Conservation (phyloP, 1,140 invertebrate species). For the Mya arenaria region DNA sequence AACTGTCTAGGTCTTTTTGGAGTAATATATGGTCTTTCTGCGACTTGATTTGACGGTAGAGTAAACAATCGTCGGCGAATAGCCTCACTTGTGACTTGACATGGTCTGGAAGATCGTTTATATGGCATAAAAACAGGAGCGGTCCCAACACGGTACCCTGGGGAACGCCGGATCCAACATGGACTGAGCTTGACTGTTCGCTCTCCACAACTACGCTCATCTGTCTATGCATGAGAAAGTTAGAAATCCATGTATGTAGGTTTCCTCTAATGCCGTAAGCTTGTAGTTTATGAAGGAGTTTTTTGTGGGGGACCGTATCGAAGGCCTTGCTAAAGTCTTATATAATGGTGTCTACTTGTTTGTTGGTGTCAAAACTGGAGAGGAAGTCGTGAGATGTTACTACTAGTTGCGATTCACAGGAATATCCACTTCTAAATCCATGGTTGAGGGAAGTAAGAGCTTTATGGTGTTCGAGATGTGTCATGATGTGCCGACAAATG, state of each 20-base stretch:
- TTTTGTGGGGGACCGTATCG: slow-evolving; percentile 52
- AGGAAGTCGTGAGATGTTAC: slow-evolving; percentile 13
- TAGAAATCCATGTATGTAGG: slow-evolving; percentile 34
- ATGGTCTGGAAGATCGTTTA: slow-evolving; percentile 55
- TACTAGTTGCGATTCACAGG: slow-evolving; percentile 27
- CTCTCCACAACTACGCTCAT: slow-evolving; percentile 55
- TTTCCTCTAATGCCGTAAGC: slow-evolving; percentile 50
- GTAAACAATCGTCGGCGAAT: slow-evolving; percentile 59
- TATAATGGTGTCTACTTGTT: background rate
- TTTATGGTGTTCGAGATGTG: slow-evolving; percentile 40
- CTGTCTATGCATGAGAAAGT: slow-evolving; percentile 52
- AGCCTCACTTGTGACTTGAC: slow-evolving; percentile 54
- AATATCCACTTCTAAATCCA: slow-evolving; percentile 35
- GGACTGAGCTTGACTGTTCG: background rate
- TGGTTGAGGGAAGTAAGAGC: slow-evolving; percentile 7
- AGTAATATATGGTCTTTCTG: slow-evolving; percentile 52
- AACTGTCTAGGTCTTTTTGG: slow-evolving; percentile 55
- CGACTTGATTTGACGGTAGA: slow-evolving; percentile 44
- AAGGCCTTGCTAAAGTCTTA: slow-evolving; percentile 52
- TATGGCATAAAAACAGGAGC: slow-evolving; percentile 49
- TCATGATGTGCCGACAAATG: slow-evolving; percentile 43
- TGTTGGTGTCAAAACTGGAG: background rate
- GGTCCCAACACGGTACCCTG: slow-evolving; percentile 49
- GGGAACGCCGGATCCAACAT: slow-evolving; percentile 47
- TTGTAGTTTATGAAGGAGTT: slow-evolving; percentile 55